phyloP scores from a whole-genome alignment of 2,113 vertebrate species.

The Pluvianellus socialis region DNA sequence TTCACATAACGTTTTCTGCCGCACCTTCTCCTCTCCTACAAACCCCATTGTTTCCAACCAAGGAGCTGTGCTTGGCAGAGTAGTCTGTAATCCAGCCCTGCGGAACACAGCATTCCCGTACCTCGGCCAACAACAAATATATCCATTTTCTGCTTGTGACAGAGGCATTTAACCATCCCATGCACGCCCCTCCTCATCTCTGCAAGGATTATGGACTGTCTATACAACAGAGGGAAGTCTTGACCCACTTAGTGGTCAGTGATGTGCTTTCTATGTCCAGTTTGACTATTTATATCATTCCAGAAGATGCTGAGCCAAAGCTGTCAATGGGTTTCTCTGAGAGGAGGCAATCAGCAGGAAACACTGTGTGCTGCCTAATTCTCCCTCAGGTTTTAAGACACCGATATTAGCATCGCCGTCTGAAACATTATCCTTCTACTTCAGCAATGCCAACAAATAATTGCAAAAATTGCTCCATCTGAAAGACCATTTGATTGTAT shows the following conservation, averaged over 20 bases:
- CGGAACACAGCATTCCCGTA: background rate
- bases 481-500: background rate
- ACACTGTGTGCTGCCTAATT: background rate
- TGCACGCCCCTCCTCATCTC: background rate
- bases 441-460: background rate
- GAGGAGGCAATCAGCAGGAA: background rate
- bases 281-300: background rate
- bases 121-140: background rate
- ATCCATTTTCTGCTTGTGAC: background rate
- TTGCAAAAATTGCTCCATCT: background rate
- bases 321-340: background rate
- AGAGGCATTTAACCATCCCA: background rate
- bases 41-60: background rate
- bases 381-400: background rate
- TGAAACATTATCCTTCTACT: background rate
- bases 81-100: background rate
- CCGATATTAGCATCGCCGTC: background rate
- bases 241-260: background rate
- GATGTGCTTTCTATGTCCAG: background rate
- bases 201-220: background rate
- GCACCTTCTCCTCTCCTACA: background rate
- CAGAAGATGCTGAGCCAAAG: background rate
- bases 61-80: background rate
- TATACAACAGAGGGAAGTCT: background rate
- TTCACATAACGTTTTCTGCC: background rate